Conservation (phyloP, 2,888 invertebrate genomes). For the Automeris io region DNA sequence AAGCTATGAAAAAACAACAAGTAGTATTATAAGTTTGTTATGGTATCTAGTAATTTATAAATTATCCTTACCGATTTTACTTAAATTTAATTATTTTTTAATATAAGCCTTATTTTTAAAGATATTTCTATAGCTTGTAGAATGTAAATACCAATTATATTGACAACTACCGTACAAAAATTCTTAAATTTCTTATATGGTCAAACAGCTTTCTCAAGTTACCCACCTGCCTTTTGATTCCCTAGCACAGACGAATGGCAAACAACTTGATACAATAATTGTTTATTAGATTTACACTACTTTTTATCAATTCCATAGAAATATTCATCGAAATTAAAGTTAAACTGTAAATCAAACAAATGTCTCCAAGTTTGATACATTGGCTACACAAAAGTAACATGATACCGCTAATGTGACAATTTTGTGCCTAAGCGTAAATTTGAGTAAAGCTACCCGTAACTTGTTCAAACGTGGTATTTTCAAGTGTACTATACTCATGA, state of each 20-base stretch:
- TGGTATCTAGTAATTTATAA: too few species aligned
- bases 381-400: constrained; percentile 31
- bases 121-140: neutral
- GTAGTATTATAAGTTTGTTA: too few species aligned
- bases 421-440: constrained; percentile 32
- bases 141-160: too few species aligned
- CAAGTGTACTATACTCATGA: constrained; percentile 27
- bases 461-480: constrained; percentile 26
- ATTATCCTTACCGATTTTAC: too few species aligned
- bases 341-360: constrained; percentile 7
- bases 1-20: too few species aligned
- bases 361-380: constrained; percentile 2
- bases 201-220: neutral
- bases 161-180: neutral
- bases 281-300: constrained; percentile 1
- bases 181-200: neutral
- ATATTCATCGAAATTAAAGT: constrained; percentile 6
- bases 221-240: neutral
- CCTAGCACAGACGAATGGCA: neutral
- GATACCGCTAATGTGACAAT: constrained; percentile 35
- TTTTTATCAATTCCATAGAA: constrained; percentile 2
- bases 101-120: neutral
- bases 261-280: constrained; percentile 2
- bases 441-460: constrained; percentile 23
- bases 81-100: too few species aligned